Conservation (phyloP, 2,797 vertebrate species). For the Eulemur mongoz region DNA sequence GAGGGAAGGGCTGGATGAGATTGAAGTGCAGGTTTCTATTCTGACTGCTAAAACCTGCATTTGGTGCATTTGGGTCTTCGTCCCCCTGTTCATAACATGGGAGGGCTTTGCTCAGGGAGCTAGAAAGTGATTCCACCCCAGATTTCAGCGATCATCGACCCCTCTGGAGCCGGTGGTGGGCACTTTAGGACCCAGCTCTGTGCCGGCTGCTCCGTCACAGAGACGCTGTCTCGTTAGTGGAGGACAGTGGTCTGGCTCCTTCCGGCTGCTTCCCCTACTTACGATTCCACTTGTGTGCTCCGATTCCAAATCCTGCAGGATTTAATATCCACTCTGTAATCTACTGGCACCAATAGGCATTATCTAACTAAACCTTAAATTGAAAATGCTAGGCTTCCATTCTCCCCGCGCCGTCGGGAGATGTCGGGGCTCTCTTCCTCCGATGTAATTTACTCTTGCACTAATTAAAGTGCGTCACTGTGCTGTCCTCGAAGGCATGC, state of each 20-base stretch:
- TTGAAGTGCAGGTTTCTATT: neutral
- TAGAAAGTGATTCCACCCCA: neutral
- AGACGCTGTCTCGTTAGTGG: constrained; percentile 46
- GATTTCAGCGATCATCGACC: neutral
- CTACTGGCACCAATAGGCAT: constrained; percentile 87
- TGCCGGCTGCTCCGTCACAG: neutral
- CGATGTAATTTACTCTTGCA: constrained; percentile 71
- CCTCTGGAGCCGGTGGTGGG: neutral
- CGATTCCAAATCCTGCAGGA: constrained; percentile 84
- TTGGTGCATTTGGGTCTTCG: neutral
- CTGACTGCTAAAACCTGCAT: neutral
- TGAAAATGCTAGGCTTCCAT: constrained; percentile 84
- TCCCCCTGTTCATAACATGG: neutral
- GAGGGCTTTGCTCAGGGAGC: neutral
- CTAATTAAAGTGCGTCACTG: constrained; percentile 83
- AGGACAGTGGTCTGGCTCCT: constrained; percentile 55
- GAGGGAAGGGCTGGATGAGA: neutral
- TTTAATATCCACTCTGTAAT: constrained; percentile 89
- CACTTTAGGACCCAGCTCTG: constrained; percentile 27
- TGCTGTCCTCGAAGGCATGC: neutral
- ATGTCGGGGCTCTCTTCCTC: constrained; percentile 60
- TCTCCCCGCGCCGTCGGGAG: constrained; percentile 65
- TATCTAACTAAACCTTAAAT: constrained; percentile 88
- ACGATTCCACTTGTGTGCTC: constrained; percentile 77
- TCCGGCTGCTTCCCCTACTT: constrained; percentile 75